Evolutionary conservation across 2,797 vertebrate species (phyloP).

Genomic region (Hephaestus fuliginosus): DNA sequence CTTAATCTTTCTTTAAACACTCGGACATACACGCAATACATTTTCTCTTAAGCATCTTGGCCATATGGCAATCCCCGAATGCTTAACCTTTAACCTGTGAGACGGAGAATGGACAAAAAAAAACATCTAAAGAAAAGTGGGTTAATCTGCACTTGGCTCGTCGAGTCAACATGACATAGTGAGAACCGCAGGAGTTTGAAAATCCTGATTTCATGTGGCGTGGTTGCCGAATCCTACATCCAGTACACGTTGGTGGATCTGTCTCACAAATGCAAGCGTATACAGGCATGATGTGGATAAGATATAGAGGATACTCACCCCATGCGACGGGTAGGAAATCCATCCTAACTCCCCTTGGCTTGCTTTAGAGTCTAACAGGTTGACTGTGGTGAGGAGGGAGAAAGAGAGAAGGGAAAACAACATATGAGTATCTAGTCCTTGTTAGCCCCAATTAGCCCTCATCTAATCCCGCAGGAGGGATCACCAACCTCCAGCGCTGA

Average conservation of each 20-base stretch:
- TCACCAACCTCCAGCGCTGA: conserved; percentile 73
- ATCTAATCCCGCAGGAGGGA: conserved; percentile 73
- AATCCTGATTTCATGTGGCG: conserved; percentile 53
- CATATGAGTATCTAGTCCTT: conserved; percentile 83
- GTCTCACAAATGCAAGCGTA: conserved; percentile 36
- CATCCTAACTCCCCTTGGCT: conserved; percentile 99
- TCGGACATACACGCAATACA: conserved; percentile 31
- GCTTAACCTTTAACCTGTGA: conserved; percentile 71
- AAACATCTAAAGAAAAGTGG: conserved; percentile 66
- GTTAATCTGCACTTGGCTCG: conserved; percentile 75
- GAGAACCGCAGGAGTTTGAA: conserved; percentile 52
- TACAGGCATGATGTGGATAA: conserved; percentile 37
- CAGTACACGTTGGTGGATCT: conserved; percentile 13
- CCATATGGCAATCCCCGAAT: conserved; percentile 71
- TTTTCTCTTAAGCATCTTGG: conserved; percentile 64
- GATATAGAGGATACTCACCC: conserved; percentile 89
- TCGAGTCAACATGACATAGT: conserved; percentile 59
- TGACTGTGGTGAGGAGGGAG: conserved; percentile 89
- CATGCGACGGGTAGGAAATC: conserved; percentile 97
- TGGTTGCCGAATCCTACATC: conserved; percentile 16
- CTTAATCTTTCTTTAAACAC: conserved; percentile 71
- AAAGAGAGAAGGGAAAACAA: conserved; percentile 80
- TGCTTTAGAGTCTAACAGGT: conserved; percentile 98
- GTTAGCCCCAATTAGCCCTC: conserved; percentile 81
- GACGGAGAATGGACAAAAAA: conserved; percentile 52